Evolutionary conservation across 2,113 vertebrate species (phyloP), one percentile per base, ranked within the genome.

Genomic region (Sceloporus tristichus): DNA sequence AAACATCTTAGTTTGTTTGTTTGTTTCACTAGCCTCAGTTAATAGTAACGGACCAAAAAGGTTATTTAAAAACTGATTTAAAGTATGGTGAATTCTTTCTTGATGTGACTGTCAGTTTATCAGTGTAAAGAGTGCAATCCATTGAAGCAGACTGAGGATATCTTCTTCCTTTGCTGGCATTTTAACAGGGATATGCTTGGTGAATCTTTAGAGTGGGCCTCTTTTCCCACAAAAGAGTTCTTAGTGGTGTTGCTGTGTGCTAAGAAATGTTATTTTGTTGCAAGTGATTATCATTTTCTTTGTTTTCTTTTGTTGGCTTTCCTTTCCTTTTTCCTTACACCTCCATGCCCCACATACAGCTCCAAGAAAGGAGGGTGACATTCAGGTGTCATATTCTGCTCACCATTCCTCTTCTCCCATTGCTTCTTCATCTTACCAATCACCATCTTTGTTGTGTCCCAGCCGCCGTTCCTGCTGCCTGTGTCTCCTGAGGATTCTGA

Each of bases 391-490:
- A 79, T 91, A 82, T 94, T 91, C 92, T 87, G 88, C 91, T 93
- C 91, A 95, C 73, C 85, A 92, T 85, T 95, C 90, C 73, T 94
- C 91, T 82, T 94, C 93, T 88, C 96, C 95, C 82, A 93, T 94
- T 90, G 92, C 92, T 86, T 96, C 95, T 89, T 95, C 93, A 88
- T 96, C 94, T 82, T 96, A 82, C 54, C 96, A 93, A 95, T 94
- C 91, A 86, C 94, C 96, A 91, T 88, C 93, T 79, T 95, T 95
- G 23, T 82, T 95, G 77, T 97, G 93, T 94, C 96, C 97, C 95
- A 96, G 92, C 86, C 91, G 93, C 85, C 96, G 92, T 86, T 96
- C 96, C 94, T 97, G 96, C 93, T 96, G 95, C 94, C 96, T 90
- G 87, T 97, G 90, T 91, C 91, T 97, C 89, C 94, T 97, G 91